Evolutionary conservation across 2,797 vertebrate species (phyloP).

Genomic region (Psittacula echo): DNA sequence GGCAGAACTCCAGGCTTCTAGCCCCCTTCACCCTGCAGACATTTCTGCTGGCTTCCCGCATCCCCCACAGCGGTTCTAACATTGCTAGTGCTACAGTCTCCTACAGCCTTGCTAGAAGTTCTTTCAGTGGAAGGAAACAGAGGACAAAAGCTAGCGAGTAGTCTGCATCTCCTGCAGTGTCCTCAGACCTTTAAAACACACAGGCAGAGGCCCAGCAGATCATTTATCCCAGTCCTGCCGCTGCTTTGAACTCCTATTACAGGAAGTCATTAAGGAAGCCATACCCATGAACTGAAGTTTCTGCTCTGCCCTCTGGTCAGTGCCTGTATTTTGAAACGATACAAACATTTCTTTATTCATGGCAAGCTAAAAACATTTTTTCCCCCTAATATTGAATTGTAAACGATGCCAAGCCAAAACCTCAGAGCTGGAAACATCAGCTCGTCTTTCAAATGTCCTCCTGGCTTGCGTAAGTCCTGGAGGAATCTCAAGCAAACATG

Average conservation of each 20-base stretch:
- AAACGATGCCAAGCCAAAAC: not conserved
- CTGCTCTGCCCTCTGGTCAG: not conserved
- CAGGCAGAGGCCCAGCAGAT: not conserved
- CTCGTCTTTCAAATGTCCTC: not conserved
- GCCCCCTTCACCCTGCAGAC: not conserved
- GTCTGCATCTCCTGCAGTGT: not conserved
- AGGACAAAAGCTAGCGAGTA: not conserved
- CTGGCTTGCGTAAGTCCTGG: not conserved
- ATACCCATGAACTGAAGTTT: not conserved
- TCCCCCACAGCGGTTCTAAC: not conserved
- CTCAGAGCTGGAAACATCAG: not conserved
- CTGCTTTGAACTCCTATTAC: not conserved
- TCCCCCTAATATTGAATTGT: not conserved
- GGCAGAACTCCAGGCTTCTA: not conserved
- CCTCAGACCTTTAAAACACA: not conserved
- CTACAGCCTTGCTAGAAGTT: not conserved
- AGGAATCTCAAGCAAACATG: not conserved
- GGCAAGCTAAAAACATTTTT: not conserved
- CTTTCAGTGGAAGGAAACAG: not conserved
- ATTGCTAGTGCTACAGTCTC: not conserved
- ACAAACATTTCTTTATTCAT: not conserved
- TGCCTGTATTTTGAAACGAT: not conserved
- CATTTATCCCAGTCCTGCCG: not conserved
- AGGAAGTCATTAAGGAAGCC: not conserved
- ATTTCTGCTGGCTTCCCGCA: not conserved